These are phyloP conservation scores for Cladopsammia gracilis DNA, from an alignment of 64 coral and sea anemone genomes.

Conservation along the genomic window DNA sequence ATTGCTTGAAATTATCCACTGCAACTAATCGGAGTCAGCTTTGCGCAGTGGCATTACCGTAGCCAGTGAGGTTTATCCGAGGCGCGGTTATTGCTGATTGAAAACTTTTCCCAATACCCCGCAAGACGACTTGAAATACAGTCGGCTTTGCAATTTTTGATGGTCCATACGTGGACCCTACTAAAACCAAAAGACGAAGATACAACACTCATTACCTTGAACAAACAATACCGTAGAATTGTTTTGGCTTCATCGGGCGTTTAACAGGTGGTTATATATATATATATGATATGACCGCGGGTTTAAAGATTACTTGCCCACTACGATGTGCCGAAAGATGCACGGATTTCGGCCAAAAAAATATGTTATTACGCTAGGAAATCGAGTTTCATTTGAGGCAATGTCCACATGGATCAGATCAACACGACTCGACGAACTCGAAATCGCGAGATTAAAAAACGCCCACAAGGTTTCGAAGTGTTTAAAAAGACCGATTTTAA, in stretches of 20 bases:
- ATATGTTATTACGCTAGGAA: too few species aligned
- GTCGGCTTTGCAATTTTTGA: conserved; percentile 96
- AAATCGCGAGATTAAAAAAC: too few species aligned
- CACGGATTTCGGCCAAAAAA: too few species aligned
- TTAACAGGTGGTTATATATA: neutral
- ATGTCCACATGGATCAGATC: too few species aligned
- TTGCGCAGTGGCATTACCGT: conserved; percentile 98
- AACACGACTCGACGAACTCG: too few species aligned
- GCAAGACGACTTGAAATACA: conserved; percentile 93
- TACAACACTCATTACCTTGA: too few species aligned
- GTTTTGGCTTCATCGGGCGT: neutral
- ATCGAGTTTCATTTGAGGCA: too few species aligned
- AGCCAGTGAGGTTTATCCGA: conserved; percentile 92
- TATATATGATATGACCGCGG: neutral
- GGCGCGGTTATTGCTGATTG: conserved; percentile 98
- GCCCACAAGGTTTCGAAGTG: too few species aligned
- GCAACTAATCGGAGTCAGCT: neutral
- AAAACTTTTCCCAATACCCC: conserved; percentile 99
- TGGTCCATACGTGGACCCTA: conserved; percentile 77
- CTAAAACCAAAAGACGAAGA: neutral
- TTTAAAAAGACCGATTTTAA: too few species aligned
- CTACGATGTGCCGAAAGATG: too few species aligned
- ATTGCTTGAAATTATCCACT: neutral
- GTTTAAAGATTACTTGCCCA: neutral
- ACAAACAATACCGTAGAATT: neutral